Conservation (phyloP, 92 coral and sea anemone species). For the Zoanthus sansibaricus region DNA sequence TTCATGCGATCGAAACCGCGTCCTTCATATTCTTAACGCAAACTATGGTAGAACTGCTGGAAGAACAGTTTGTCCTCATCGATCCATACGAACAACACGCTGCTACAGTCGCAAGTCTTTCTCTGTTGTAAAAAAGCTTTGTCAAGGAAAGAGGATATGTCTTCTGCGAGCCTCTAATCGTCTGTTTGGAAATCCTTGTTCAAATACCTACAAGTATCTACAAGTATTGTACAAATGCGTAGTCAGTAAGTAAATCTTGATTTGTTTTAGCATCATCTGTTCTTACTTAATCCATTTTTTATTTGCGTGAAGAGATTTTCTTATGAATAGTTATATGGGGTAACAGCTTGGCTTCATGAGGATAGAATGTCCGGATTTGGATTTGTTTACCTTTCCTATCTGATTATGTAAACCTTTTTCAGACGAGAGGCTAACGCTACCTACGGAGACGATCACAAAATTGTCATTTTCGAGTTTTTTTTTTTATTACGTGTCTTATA, state of each 20-base stretch:
- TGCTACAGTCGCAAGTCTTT: conserved; percentile 25
- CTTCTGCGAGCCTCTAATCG: not conserved
- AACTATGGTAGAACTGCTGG: conserved; percentile 39
- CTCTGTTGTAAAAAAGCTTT: conserved; percentile 17
- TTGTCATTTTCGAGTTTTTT: too few species aligned
- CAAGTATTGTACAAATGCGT: conserved; percentile 34
- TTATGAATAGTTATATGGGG: too few species aligned
- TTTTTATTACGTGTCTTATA: too few species aligned
- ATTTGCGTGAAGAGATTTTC: too few species aligned
- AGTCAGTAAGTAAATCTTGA: not conserved
- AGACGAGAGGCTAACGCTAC: too few species aligned
- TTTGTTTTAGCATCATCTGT: too few species aligned
- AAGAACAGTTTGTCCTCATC: conserved; percentile 17
- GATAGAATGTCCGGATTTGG: too few species aligned
- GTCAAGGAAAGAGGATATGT: conserved; percentile 12
- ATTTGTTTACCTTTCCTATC: too few species aligned
- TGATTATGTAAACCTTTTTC: too few species aligned
- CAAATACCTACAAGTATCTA: conserved; percentile 13
- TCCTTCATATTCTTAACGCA: conserved; percentile 22
- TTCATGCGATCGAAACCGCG: conserved; percentile 1
- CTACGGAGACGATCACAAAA: too few species aligned
- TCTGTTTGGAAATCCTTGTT: conserved; percentile 17
- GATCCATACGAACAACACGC: conserved; percentile 17
- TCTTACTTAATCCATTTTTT: not conserved
- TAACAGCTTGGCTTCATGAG: too few species aligned